Conservation (phyloP, 2,888 invertebrate species). For the Operophtera brumata region DNA sequence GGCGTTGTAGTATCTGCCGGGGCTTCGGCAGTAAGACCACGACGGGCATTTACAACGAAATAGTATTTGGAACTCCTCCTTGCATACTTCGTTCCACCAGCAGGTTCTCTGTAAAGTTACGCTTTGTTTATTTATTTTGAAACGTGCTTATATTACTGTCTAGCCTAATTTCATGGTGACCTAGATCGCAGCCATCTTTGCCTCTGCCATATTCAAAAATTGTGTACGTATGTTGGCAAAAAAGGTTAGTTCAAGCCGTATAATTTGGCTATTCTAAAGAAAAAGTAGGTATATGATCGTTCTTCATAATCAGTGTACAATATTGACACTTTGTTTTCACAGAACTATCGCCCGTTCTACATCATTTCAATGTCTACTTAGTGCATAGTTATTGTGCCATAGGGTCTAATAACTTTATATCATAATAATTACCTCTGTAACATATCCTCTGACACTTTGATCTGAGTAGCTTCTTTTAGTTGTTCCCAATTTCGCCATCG, state of each 20-base stretch:
- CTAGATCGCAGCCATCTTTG: not conserved
- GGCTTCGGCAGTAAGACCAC: conserved; percentile 93
- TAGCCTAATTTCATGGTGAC: not conserved
- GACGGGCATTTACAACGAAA: conserved; percentile 94
- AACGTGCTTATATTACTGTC: not conserved
- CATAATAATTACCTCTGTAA: conserved; percentile 86
- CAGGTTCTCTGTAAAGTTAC: conserved; percentile 86
- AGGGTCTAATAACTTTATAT: too few species aligned
- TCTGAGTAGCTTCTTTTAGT: conserved; percentile 88
- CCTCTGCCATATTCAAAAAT: not conserved
- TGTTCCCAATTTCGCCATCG: conserved; percentile 62
- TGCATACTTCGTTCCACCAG: conserved; percentile 97
- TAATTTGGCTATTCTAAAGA: too few species aligned
- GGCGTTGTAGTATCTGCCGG: conserved; percentile 94
- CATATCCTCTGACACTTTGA: conserved; percentile 89
- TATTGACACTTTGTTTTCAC: not conserved
- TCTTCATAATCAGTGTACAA: too few species aligned
- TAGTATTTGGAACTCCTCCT: conserved; percentile 92
- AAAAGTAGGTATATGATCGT: too few species aligned
- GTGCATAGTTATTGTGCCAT: not conserved
- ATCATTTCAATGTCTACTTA: not conserved
- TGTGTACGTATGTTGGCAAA: too few species aligned
- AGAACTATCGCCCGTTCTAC: not conserved
- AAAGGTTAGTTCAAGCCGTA: not conserved
- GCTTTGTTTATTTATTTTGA: not conserved